Conservation (phyloP, 2,797 vertebrate species). For the Gobio occitaniae region DNA sequence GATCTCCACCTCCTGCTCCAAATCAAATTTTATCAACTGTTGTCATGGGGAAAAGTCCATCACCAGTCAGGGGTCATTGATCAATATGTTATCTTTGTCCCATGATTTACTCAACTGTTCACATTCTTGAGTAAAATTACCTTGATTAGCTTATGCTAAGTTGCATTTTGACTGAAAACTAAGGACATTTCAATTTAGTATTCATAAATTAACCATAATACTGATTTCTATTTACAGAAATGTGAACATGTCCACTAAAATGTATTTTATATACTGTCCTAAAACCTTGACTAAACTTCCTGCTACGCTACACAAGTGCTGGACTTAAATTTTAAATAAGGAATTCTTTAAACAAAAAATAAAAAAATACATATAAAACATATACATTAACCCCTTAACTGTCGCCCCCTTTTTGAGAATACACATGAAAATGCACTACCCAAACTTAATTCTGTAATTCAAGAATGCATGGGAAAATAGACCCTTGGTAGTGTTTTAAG, state of each 20-base stretch:
- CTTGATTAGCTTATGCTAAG: constrained; percentile 10
- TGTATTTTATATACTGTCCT: not conserved
- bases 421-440: too few relatives aligned
- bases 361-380: not conserved
- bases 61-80: constrained; percentile 28
- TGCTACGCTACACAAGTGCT: not conserved
- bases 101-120: constrained; percentile 23
- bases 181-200: not conserved
- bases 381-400: not conserved
- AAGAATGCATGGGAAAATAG: too few relatives aligned
- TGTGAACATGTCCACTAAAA: not conserved
- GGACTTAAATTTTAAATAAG: not conserved
- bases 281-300: not conserved
- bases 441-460: too few relatives aligned
- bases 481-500: too few relatives aligned
- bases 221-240: not conserved
- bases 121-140: not conserved
- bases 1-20: constrained; percentile 40
- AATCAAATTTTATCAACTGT: constrained; percentile 35
- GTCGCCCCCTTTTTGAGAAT: too few relatives aligned
- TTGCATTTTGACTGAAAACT: not conserved
- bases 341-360: not conserved
- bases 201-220: not conserved
- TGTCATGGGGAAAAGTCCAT: not conserved
- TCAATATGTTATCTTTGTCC: constrained; percentile 24